phyloP scores from a whole-genome alignment of 1,140 invertebrate species.

The Oncopodura yosiiana region DNA sequence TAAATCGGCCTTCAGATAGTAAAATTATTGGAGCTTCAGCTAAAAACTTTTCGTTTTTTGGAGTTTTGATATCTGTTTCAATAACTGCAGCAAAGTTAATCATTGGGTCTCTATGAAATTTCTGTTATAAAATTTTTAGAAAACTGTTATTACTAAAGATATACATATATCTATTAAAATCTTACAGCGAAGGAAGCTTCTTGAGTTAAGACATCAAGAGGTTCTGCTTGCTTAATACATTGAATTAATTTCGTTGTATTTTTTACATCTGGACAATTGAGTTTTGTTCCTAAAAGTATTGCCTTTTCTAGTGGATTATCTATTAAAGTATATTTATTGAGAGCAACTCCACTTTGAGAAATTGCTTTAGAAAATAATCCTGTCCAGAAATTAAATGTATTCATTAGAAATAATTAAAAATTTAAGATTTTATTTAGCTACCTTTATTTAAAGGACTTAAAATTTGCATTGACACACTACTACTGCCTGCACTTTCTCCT shows the following conservation, averaged over 20 bases:
- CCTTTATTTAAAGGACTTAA: constrained; percentile 7
- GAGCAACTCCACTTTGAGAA: constrained; percentile 6
- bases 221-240: constrained; percentile 1
- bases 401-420: no score
- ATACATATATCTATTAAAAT: neutral
- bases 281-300: neutral
- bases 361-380: constrained; percentile 7
- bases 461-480: neutral
- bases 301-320: neutral
- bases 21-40: constrained; percentile 1
- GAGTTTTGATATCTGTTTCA: neutral
- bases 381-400: no score
- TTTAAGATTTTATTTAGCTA: no score
- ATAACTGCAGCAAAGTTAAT: neutral
- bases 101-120: neutral
- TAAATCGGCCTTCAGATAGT: constrained; percentile 10
- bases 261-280: constrained; percentile 3
- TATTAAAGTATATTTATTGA: constrained; percentile 6
- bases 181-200: constrained; percentile 3
- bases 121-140: no score
- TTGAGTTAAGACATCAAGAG: neutral
- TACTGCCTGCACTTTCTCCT: neutral
- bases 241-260: constrained; percentile 3
- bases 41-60: constrained; percentile 5
- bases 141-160: no score